Percentiles rank a stretch among this genome's conserved stretches.
Evolutionary conservation across 2,797 vertebrate genomes (phyloP).

Genomic region (Urosaurus nigricauda): DNA sequence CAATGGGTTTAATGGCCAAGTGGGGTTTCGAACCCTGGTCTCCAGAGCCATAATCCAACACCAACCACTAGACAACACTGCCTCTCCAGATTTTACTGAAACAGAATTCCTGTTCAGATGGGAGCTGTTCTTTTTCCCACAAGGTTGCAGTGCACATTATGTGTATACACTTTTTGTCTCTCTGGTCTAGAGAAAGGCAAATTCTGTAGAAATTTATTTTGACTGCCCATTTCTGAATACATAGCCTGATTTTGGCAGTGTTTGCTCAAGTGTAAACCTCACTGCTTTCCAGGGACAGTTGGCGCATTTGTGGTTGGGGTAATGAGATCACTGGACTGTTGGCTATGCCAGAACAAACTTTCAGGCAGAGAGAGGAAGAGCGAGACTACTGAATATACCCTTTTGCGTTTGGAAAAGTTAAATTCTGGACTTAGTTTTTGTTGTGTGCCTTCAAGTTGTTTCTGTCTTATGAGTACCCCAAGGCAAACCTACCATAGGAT

Average conservation of each 20-base stretch:
- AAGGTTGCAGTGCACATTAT: background rate
- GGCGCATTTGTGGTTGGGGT: background rate
- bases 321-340: background rate
- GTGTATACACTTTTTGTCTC: background rate
- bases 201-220: background rate
- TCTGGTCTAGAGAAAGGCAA: background rate
- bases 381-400: no score
- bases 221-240: background rate
- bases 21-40: no score
- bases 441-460: no score
- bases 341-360: background rate
- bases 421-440: no score
- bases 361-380: background rate
- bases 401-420: no score
- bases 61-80: no score
- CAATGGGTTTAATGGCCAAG: no score
- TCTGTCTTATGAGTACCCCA: no score
- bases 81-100: background rate
- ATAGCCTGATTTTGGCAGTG: background rate
- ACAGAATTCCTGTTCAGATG: background rate
- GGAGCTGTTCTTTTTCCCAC: background rate
- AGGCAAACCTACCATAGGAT: no score
- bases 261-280: background rate
- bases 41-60: no score
- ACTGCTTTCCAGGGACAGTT: background rate